These are phyloP conservation scores for Ictalurus furcatus DNA, from an alignment of 2,113 vertebrate species.

Conservation along the genomic window DNA sequence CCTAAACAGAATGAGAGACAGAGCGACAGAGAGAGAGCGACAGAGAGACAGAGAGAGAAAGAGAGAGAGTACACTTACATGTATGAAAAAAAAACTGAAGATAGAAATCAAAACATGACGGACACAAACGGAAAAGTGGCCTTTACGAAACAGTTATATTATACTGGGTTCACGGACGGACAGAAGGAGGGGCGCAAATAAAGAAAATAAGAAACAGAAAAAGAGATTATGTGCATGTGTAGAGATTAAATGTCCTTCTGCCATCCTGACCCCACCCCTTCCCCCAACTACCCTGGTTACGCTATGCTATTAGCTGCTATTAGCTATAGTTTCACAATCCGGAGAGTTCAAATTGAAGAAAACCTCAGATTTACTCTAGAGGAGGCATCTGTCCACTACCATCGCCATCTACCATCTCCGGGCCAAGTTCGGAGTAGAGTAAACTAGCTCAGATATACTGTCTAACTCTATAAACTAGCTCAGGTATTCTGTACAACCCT, in stretches of 20 bases:
- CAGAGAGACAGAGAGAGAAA: too few species aligned
- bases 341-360: neutral
- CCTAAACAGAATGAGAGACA: slow-evolving; percentile 58
- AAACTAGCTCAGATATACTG: neutral
- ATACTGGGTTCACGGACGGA: neutral
- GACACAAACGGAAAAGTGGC: neutral
- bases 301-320: neutral
- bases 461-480: neutral
- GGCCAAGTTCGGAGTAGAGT: neutral
- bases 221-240: neutral
- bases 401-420: too few species aligned
- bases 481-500: too few species aligned
- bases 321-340: neutral
- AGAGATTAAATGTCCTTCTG: neutral
- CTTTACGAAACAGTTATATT: slow-evolving; percentile 10
- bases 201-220: neutral
- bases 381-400: too few species aligned
- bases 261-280: neutral
- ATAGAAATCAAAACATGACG: neutral
- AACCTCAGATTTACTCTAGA: neutral
- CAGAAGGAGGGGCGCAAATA: neutral
- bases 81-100: neutral
- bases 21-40: neutral
- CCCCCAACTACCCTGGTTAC: slow-evolving; percentile 1
- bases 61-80: neutral